phyloP scores from a whole-genome alignment of 64 coral and sea anemone genomes.

The Platygyra sinensis region DNA sequence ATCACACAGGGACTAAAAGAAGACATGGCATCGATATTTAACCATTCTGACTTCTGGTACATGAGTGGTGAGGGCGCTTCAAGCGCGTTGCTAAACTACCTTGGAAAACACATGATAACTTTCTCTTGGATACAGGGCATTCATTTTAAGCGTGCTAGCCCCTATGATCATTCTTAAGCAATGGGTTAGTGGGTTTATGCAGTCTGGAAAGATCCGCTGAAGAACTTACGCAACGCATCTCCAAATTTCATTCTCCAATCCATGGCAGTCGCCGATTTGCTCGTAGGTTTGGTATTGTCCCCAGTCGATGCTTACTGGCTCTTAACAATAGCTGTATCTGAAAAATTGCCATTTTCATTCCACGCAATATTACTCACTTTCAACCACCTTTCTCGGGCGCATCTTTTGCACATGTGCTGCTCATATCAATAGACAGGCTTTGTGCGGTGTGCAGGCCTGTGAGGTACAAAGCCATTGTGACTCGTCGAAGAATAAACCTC shows the following conservation, averaged over 20 bases:
- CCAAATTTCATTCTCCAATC: conserved; percentile 29
- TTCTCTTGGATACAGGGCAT: not conserved
- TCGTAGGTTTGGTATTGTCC: not conserved
- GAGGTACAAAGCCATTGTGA: not conserved
- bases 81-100: not conserved
- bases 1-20: not conserved
- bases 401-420: not conserved
- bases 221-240: not conserved
- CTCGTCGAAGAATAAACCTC: not conserved
- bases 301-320: not conserved
- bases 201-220: conserved; percentile 24
- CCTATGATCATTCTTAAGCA: conserved; percentile 2
- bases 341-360: not conserved
- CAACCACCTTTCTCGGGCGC: not conserved
- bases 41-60: conserved; percentile 10
- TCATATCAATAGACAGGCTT: not conserved
- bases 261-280: not conserved
- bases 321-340: not conserved
- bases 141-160: not conserved
- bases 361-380: not conserved
- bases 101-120: not conserved
- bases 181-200: conserved; percentile 3
- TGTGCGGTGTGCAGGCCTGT: not conserved
- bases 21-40: not conserved
- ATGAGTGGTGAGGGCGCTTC: not conserved